Evolutionary conservation across 37 sponge, comb jelly and placozoan species (phyloP).

Genomic region (Axinella damicornis): DNA sequence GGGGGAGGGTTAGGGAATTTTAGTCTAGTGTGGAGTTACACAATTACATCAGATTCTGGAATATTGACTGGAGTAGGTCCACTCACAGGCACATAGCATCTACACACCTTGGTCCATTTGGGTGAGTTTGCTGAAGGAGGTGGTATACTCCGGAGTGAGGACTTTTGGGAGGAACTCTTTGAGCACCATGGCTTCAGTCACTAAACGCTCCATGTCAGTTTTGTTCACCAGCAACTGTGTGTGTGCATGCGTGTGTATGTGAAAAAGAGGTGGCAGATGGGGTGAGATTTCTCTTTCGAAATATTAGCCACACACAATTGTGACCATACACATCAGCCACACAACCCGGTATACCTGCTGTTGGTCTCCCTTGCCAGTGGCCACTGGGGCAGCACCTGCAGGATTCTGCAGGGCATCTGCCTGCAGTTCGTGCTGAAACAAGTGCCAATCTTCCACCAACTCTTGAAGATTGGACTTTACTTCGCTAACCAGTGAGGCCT

Average conservation of each 20-base stretch:
- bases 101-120: conserved; percentile 61
- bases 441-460: conserved; percentile 16
- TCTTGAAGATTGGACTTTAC: conserved; percentile 4
- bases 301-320: no score
- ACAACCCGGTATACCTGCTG: no score
- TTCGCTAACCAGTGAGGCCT: conserved; percentile 12
- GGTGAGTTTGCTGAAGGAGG: conserved; percentile 47
- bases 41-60: no score
- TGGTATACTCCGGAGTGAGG: conserved; percentile 45
- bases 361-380: neutral
- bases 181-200: conserved; percentile 88
- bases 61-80: no score
- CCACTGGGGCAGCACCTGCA: neutral
- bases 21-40: no score
- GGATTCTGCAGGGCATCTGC: no score
- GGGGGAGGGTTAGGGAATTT: no score
- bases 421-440: neutral
- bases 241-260: no score
- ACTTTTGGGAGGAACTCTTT: conserved; percentile 87
- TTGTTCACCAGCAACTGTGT: conserved; percentile 29
- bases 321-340: no score
- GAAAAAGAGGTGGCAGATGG: no score
- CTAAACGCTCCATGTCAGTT: conserved; percentile 68
- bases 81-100: neutral
- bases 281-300: no score